These are phyloP conservation scores for Xiphydria camelus DNA, from an alignment of 2,888 invertebrate species.

Conservation along the genomic window DNA sequence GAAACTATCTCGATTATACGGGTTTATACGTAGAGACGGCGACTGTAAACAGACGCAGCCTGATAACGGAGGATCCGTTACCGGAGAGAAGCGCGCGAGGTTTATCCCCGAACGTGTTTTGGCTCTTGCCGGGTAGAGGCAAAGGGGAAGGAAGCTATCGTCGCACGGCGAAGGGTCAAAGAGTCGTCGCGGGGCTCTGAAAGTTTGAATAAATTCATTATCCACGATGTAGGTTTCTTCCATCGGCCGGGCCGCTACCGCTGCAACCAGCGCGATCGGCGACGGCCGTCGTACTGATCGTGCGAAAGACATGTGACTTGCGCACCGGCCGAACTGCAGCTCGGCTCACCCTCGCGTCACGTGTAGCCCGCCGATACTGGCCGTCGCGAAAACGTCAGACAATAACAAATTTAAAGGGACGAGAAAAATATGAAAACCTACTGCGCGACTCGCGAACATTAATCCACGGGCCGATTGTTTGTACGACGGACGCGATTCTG, in stretches of 20 bases:
- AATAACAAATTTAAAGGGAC: constrained; percentile 43
- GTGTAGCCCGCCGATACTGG: constrained; percentile 25
- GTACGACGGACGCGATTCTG: no score
- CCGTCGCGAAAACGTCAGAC: constrained; percentile 28
- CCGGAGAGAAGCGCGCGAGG: no score
- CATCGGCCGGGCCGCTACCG: constrained; percentile 10
- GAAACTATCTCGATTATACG: no score
- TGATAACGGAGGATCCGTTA: no score
- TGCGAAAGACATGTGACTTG: constrained; percentile 39
- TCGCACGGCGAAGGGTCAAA: no score
- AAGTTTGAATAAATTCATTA: constrained; percentile 8
- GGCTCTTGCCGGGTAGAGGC: no score
- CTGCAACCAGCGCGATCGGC: not conserved
- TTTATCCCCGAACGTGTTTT: no score
- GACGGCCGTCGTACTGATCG: constrained; percentile 30
- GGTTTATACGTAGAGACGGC: not conserved
- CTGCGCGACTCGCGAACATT: no score
- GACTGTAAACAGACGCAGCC: not conserved
- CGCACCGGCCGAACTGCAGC: constrained; percentile 29
- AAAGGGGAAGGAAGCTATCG: no score
- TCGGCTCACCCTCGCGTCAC: constrained; percentile 43
- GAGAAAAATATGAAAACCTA: constrained; percentile 12
- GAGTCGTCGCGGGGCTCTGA: no score
- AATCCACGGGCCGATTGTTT: no score
- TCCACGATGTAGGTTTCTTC: constrained; percentile 23